These are phyloP conservation scores for Turritopsis dohrnii DNA, from an alignment of 30 jellyfish, hydroid and myxozoan species.

Conservation along the genomic window DNA sequence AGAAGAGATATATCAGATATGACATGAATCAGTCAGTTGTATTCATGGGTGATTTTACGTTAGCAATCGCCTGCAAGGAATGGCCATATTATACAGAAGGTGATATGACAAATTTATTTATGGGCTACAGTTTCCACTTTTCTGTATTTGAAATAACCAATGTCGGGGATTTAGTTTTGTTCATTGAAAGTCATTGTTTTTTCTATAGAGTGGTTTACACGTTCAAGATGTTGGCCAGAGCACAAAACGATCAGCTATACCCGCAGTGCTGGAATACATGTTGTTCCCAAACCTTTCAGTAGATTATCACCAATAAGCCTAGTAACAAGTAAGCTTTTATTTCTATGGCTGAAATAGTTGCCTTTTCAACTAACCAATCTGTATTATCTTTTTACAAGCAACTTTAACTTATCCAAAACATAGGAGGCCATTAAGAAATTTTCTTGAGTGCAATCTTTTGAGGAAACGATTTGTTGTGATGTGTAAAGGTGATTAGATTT, in stretches of 20 bases:
- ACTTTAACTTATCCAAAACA: too few species aligned
- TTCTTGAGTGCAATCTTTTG: too few species aligned
- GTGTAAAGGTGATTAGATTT: too few species aligned
- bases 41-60: slow-evolving; percentile 2
- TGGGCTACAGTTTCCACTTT: too few species aligned
- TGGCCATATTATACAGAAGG: slow-evolving; percentile 10
- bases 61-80: not conserved
- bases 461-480: too few species aligned
- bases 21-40: not conserved
- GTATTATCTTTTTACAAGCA: too few species aligned
- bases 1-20: not conserved
- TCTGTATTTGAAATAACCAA: too few species aligned
- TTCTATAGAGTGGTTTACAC: not conserved
- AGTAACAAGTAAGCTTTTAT: not conserved
- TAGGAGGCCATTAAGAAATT: too few species aligned
- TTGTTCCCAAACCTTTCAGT: not conserved
- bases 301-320: not conserved
- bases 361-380: too few species aligned
- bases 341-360: not conserved
- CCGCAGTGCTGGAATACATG: not conserved
- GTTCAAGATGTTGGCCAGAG: not conserved
- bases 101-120: too few species aligned
- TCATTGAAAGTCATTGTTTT: too few species aligned
- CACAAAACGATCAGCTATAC: not conserved
- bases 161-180: too few species aligned